phyloP scores from a whole-genome alignment of 2,113 vertebrate genomes.

The Ranitomeya variabilis region DNA sequence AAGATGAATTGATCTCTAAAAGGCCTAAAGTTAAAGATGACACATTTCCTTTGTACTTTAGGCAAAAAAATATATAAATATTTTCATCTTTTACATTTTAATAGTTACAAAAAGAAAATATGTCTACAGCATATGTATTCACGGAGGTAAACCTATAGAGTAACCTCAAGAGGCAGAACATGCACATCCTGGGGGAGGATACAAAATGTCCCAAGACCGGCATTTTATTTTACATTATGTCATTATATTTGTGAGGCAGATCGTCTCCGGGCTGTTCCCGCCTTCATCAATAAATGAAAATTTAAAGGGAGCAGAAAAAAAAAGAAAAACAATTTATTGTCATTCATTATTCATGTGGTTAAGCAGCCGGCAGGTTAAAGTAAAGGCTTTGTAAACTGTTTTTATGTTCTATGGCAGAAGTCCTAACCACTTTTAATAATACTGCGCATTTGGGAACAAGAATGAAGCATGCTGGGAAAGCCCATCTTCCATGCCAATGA shows the following conservation, averaged over 20 bases:
- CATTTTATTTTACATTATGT: background rate
- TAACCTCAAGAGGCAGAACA: background rate
- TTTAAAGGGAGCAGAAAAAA: constrained; percentile 15
- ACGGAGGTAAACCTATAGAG: background rate
- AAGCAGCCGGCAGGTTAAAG: constrained; percentile 50
- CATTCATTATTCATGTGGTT: constrained; percentile 51
- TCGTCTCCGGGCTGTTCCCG: constrained; percentile 5
- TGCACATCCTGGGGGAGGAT: background rate
- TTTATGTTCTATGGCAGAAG: constrained; percentile 21
- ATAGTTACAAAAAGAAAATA: too few species aligned
- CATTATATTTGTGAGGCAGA: background rate
- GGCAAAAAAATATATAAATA: too few species aligned
- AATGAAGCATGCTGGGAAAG: constrained; percentile 15
- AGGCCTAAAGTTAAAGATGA: too few species aligned
- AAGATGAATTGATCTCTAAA: too few species aligned
- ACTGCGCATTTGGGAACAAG: background rate
- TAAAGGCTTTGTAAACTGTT: constrained; percentile 21
- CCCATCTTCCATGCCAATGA: background rate
- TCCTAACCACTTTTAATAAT: constrained; percentile 36
- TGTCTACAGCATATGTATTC: too few species aligned
- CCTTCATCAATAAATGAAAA: constrained; percentile 39
- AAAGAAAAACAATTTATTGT: constrained; percentile 39
- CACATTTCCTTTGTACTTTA: too few species aligned
- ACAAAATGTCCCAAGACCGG: background rate
- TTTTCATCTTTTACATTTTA: too few species aligned